These are phyloP conservation scores for Phymatocera aterrima DNA, from an alignment of 2,888 invertebrate species.

Conservation along the genomic window DNA sequence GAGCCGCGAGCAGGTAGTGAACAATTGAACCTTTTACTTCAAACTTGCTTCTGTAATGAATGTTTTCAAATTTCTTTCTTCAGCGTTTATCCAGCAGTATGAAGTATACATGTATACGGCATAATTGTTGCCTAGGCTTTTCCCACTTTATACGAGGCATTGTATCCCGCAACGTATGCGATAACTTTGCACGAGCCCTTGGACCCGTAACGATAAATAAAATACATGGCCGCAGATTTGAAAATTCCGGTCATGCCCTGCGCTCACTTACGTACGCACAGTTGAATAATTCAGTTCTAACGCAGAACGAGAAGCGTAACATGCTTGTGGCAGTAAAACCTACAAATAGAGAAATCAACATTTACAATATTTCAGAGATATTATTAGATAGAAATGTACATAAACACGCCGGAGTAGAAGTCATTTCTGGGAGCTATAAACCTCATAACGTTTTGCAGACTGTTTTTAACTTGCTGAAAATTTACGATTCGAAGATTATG, in stretches of 20 bases:
- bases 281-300: conserved; percentile 33
- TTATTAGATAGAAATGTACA: background rate
- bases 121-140: background rate
- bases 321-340: background rate
- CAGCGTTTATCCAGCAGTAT: background rate
- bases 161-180: background rate
- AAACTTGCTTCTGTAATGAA: background rate
- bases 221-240: background rate
- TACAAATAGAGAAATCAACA: background rate
- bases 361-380: background rate
- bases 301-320: background rate
- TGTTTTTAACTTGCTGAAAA: background rate
- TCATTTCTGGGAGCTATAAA: background rate
- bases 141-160: background rate
- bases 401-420: too few species aligned
- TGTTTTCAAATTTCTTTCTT: background rate
- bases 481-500: background rate
- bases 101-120: background rate
- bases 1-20: background rate
- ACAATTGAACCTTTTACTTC: background rate
- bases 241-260: background rate
- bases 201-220: conserved; percentile 10
- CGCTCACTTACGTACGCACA: conserved; percentile 16
- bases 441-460: background rate
- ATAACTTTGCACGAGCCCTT: conserved; percentile 5